Base-by-base conservation (phyloP, 2,888 invertebrate species). In the Cosmia pyralina region DNA sequence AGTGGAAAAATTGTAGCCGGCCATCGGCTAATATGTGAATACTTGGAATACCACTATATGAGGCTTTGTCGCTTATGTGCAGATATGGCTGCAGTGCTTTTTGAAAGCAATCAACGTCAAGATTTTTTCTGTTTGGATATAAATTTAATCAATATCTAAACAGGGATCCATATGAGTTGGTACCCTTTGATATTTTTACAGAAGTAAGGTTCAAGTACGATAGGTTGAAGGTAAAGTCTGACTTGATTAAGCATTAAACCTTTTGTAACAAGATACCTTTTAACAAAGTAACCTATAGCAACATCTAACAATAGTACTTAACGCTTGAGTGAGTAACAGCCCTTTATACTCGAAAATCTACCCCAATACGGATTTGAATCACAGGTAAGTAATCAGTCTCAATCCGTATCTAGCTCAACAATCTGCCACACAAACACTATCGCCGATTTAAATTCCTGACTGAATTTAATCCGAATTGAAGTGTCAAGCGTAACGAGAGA, bases 21-120 rank as follows among this genome's bases (percentile, higher is more conserved):
- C 88, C 87, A 87, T 89, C 88, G 90, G 94, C 94, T 95, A 95
- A 96, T 95, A 96, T 94, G 93, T 89, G 94, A 92, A 95, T 95
- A 90, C 92, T 91, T 93, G 90, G 92, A 91, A 93, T 95, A 92
- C 93, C 92, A 88, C 84, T 82, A 88, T 88, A 92, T 92, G 90
- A 91, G 88, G 86, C 85, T 86, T 87, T 89, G 89, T 90, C 89
- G 87, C 81, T 52, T 75, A 52, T 69, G 55, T 41, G 62, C 72
- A 81, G 69, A 71, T 77, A 60, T 60, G 63, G n/a, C 5, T 59
- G 46, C 34, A 66, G 19, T 15, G 66, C 34, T 58, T 69, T 74
- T 63, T 53, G 15, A 53, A 75, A 70, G 52, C 55, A 72, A 72
- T 72, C 41, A 53, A 15, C 10, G 19, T 55, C 0, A 2, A 15